Conservation (phyloP, 2,113 vertebrate species). For the human region GRCh38 chr16:76274001-76274500, state of each 20-base stretch:
- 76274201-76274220: background rate
- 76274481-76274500: accelerated
- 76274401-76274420: background rate
- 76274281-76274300: background rate
- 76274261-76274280: background rate
- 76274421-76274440: accelerated
- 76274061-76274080: background rate
- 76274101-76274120: background rate
- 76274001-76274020: background rate
- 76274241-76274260: background rate
- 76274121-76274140: background rate
- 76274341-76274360: background rate
- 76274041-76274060: background rate
- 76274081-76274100: background rate
- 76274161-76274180: background rate
- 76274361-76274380: background rate
- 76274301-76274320: background rate
- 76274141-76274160: background rate
- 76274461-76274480: background rate
- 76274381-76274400: background rate
- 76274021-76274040: constrained; percentile 14
- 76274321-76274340: background rate
- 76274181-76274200: background rate
- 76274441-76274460: background rate
- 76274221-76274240: background rate